Evolutionary conservation across 64 coral and sea anemone species (phyloP), one percentile per base, ranked within the genome.

Genomic region (Platygyra sinensis): DNA sequence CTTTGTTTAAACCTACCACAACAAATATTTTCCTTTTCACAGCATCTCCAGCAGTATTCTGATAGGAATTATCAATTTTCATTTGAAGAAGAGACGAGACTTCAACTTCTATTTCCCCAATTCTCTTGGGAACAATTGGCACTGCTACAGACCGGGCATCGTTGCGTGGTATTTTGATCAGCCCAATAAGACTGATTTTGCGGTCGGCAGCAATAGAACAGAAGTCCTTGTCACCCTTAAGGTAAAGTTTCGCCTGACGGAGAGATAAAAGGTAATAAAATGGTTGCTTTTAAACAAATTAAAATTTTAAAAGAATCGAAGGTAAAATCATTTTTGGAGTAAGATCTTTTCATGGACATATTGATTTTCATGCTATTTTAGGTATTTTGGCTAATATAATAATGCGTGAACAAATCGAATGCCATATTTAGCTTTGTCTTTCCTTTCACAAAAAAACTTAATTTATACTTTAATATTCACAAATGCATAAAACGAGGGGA

Each of bases 71-170:
- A 16, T 67, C 91, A 62, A 98, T 42, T 49, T 89, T 77, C 7
- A 93, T 65, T 20, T 85, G 88, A 24, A 98, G 63, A 30, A 87
- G 30, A 36, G 33, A 9, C 7, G 30, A 27, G 18, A 72, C 62
- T 71, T 85, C 2, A 28, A 85, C 13, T 15, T 42, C 2, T 17
- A 85, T 51, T 65, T 85, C 31, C 80, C 96, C 96, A 76, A 95
- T 67, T 63, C 80, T 93, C 22, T 90, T 93, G 16, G 94, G 96
- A 30, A 98, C 93, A 59, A 98, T 94, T 2, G 87, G 82, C 28
- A 85, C 52, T 0, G 92, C 73, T 13, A 90, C 52, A 28, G 92
- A 72, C 2, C 55, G 80, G 1, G 79, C 75, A 5, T 89, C 73
- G 12, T 93, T 76, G 20, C 75, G 10, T 18, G 46, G 79, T 1